A percentile compares a stretch with the other conserved stretches of the same genome.
Conservation (phyloP, 2,797 vertebrate genomes). For the Acanthornis magna region DNA sequence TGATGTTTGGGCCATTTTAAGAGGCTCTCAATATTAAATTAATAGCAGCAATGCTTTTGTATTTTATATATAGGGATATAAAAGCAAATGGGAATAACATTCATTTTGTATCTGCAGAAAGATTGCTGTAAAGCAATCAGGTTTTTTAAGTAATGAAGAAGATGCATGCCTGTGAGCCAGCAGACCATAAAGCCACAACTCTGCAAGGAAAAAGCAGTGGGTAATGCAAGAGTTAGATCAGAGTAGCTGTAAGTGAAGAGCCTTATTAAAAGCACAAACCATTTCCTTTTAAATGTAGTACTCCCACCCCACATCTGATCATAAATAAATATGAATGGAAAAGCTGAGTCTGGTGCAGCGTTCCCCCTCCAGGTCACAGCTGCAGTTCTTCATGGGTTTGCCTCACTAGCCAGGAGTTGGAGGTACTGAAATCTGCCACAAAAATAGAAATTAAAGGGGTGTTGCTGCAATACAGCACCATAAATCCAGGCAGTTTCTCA, state of each 20-base stretch:
- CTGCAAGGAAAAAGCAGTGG: neutral
- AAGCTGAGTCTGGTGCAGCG: neutral
- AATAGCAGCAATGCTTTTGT: neutral
- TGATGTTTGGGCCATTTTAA: slow-evolving; percentile 45
- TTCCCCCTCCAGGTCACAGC: neutral
- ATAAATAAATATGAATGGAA: neutral
- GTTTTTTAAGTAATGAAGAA: slow-evolving; percentile 3
- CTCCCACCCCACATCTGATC: neutral
- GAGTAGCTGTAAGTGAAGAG: neutral
- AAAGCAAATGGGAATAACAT: neutral
- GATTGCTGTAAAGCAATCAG: neutral
- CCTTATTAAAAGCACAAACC: slow-evolving; percentile 33
- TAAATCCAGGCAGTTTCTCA: neutral
- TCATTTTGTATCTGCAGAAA: neutral
- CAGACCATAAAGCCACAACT: slow-evolving; percentile 33
- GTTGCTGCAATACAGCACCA: neutral
- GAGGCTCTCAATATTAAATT: slow-evolving; percentile 28
- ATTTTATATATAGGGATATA: neutral
- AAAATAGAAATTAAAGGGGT: neutral
- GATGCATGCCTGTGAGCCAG: slow-evolving; percentile 5
- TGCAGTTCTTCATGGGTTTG: neutral
- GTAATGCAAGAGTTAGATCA: neutral
- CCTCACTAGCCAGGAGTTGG: neutral
- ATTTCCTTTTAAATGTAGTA: neutral
- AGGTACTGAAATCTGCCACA: neutral